Evolutionary conservation across 1,140 invertebrate species (phyloP), one percentile per base, ranked within the genome.

Genomic region (Contarinia nasturtii): DNA sequence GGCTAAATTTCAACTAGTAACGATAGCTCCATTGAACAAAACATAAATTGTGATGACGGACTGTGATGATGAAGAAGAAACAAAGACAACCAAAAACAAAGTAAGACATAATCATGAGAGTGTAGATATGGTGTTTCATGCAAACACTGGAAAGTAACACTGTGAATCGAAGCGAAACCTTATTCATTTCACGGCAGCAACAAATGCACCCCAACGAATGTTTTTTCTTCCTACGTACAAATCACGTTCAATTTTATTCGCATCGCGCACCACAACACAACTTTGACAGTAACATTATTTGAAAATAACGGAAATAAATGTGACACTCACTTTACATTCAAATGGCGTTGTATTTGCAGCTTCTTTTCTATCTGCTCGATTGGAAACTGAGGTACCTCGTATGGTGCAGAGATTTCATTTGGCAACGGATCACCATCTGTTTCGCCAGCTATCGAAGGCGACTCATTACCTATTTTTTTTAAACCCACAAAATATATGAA

Each of bases 321-420:
- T 27, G 3, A 27, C 27, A 27, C 77, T 76, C 69, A 91, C 86
- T 82, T 86, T 49, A 79, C 77, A 58, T 85, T 91, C 2, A 94
- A 70, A 58, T 93, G 86, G n/a, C 88, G 69, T 58, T 94, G 89
- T 48, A 92, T 82, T 33, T 87, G 78, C 8, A 90, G 70, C 57
- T 93, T 91, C 66, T 86, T 89, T 66, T 96, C 90, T 47, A 89
- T 88, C 59, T 94, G 87, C 63, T 96, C 91, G 55, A 97, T 97
- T 1, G 93, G 92, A 66, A 94, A 96, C 65, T 94, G 87, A 0
- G 90, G 88, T 14, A 95, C 84, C 67, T 95, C 90, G 61, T 93
- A 96, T 0, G 90, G 87, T 8, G 88, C 87, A 14, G 86, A 91
- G 51, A 93, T 81, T 66, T 92, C 86, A 64, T 92, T 92, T 33